These are phyloP conservation scores for Nipponacmea schrenckii DNA, from an alignment of 2,888 invertebrate species.

Conservation along the genomic window DNA sequence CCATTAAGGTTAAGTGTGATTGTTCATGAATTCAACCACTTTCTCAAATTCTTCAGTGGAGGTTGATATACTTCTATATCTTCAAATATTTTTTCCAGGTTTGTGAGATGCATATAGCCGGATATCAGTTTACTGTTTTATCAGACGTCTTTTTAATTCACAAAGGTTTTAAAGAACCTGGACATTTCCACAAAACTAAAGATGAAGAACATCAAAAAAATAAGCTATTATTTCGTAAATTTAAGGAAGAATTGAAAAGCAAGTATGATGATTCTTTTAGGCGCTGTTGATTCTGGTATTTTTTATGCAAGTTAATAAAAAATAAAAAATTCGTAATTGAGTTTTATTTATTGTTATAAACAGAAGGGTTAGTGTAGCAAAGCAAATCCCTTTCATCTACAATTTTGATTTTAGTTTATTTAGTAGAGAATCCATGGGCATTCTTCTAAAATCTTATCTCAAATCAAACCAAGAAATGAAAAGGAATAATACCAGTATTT, in stretches of 20 bases:
- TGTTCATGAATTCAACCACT: no score
- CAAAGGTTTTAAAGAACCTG: slow-evolving; percentile 70
- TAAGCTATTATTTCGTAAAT: slow-evolving; percentile 70
- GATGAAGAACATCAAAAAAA: slow-evolving; percentile 70
- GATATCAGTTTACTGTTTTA: slow-evolving; percentile 71
- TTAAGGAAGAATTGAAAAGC: slow-evolving; percentile 71
- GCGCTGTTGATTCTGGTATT: slow-evolving; percentile 63
- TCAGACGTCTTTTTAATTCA: slow-evolving; percentile 72
- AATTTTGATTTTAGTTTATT: no score
- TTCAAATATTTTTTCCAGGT: slow-evolving; percentile 63
- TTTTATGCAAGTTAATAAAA: neutral
- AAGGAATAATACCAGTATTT: no score
- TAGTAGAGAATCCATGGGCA: no score
- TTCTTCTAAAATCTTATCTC: no score
- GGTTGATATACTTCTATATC: no score
- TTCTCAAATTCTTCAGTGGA: no score
- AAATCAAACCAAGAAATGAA: no score
- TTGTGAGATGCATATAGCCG: slow-evolving; percentile 72
- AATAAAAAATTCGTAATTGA: neutral
- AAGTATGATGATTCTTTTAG: slow-evolving; percentile 71
- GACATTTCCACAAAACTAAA: slow-evolving; percentile 70
- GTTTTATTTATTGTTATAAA: neutral
- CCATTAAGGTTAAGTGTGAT: no score
- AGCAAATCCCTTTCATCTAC: neutral
- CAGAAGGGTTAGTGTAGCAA: no score